phyloP scores from a whole-genome alignment of 2,888 invertebrate species.

The Chrysomela aeneicollis region DNA sequence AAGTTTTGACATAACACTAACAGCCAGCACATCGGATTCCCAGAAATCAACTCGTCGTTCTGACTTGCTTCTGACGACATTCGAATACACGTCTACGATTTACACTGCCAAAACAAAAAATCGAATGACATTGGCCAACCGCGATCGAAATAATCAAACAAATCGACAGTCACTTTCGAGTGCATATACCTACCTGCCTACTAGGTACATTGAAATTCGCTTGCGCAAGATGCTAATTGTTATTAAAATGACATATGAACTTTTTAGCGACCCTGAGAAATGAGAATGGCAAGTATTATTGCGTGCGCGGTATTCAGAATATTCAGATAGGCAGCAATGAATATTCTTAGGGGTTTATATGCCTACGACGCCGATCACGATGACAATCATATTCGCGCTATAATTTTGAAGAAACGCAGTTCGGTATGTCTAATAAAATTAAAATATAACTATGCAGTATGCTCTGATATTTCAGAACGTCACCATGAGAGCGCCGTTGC shows the following conservation, averaged over 20 bases:
- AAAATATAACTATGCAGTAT: not conserved
- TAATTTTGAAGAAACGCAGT: no score
- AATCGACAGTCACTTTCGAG: slow-evolving; percentile 20
- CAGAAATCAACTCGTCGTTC: slow-evolving; percentile 23
- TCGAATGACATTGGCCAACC: not conserved
- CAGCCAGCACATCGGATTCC: no score
- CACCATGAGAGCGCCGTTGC: not conserved
- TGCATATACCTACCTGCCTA: slow-evolving; percentile 15
- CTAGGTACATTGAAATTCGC: slow-evolving; percentile 21
- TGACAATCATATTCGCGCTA: no score
- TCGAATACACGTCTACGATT: slow-evolving; percentile 16
- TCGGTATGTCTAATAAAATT: no score
- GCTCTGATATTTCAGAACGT: slow-evolving; percentile 1
- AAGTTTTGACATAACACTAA: slow-evolving; percentile 27
- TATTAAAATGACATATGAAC: slow-evolving; percentile 32
- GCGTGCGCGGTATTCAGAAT: no score
- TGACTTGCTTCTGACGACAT: not conserved
- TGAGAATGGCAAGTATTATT: slow-evolving; percentile 12
- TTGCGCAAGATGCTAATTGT: slow-evolving; percentile 28
- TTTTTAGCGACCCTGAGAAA: slow-evolving; percentile 27
- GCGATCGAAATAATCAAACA: not conserved
- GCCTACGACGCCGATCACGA: no score
- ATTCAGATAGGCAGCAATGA: no score
- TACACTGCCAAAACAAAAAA: slow-evolving; percentile 14
- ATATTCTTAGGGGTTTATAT: no score